Conservation (phyloP, 2,113 vertebrate species). For the Phodopus roborovskii region DNA sequence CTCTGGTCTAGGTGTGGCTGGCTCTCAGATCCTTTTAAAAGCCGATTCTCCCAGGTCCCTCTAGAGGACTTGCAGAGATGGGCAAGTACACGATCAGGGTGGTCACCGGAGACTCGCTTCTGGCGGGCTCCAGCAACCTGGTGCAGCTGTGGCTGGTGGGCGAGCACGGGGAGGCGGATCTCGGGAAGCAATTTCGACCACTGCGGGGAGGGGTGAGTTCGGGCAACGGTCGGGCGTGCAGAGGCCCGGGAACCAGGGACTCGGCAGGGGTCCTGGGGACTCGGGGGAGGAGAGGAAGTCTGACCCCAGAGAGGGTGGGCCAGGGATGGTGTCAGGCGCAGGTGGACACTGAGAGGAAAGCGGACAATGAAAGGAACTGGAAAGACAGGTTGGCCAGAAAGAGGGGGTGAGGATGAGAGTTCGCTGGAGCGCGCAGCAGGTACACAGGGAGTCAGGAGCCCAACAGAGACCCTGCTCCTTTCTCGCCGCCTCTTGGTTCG, state of each 20-base stretch:
- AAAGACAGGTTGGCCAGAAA: not conserved
- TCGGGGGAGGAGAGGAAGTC: not conserved
- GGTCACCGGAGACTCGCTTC: constrained; percentile 84
- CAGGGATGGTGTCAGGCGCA: no score
- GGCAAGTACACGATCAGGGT: constrained; percentile 83
- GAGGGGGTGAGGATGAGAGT: not conserved
- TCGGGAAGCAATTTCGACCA: constrained; percentile 83
- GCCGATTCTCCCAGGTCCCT: not conserved
- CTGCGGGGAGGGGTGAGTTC: constrained; percentile 80
- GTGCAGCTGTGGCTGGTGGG: constrained; percentile 87
- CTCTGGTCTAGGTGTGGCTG: not conserved
- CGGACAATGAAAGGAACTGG: not conserved
- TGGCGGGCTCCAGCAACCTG: constrained; percentile 86
- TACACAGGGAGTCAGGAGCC: not conserved
- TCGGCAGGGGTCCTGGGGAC: not conserved
- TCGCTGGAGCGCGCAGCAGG: not conserved
- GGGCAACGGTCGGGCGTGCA: not conserved
- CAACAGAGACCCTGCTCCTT: not conserved
- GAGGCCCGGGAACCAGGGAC: constrained; percentile 45
- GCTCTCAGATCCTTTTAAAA: not conserved
- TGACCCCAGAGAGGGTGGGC: not conserved
- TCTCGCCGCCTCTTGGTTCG: not conserved
- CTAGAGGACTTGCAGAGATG: constrained; percentile 75
- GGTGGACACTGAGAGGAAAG: not conserved
- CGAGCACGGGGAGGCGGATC: constrained; percentile 83